These are phyloP conservation scores for Cricetomys ansorgei DNA, from an alignment of 2,113 vertebrate species.

Conservation along the genomic window DNA sequence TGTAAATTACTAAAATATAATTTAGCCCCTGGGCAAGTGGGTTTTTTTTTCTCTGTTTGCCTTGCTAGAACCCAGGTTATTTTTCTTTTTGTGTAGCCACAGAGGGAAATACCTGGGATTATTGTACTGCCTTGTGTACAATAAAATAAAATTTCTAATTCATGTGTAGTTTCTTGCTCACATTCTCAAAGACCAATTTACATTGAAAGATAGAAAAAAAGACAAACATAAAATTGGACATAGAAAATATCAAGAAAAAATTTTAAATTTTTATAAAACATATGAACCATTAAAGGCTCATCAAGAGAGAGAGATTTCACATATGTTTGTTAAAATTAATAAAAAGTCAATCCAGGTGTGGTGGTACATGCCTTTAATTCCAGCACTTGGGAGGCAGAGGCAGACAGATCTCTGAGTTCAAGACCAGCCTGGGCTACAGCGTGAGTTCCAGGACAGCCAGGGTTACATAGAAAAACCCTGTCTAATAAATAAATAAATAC, in stretches of 20 bases:
- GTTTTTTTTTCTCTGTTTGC: not conserved
- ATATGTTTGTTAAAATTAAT: not conserved
- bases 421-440: not conserved
- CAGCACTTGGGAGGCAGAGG: not conserved
- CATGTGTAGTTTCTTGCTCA: not conserved
- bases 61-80: not conserved
- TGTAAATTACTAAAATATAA: not conserved
- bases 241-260: not conserved
- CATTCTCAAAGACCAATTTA: slow-evolving; percentile 12
- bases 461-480: not conserved
- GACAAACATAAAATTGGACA: not conserved
- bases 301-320: not conserved
- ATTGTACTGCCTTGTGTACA: not conserved
- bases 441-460: not conserved
- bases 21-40: not conserved
- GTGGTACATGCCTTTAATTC: not conserved
- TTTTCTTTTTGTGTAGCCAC: not conserved
- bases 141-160: not conserved
- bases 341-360: not conserved
- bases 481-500: not conserved
- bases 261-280: not conserved
- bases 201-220: not conserved
- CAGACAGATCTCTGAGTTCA: not conserved
- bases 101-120: not conserved
- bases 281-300: not conserved